Base-by-base conservation (phyloP, 2,888 invertebrate genomes). In the Timandra comae region DNA sequence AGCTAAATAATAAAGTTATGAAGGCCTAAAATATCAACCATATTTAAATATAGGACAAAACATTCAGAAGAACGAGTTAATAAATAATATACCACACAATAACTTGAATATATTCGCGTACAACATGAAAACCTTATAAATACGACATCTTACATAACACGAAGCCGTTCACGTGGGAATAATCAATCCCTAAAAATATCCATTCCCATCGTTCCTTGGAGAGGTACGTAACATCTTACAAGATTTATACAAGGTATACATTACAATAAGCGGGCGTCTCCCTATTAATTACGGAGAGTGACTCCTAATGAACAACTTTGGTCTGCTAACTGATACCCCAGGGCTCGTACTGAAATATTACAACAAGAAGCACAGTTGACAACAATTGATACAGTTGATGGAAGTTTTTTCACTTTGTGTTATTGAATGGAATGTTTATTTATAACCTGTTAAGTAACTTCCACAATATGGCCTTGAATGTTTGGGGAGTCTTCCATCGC, bases 121-220 rank as follows among this genome's bases (percentile, higher is more conserved):
- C n/a, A n/a, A n/a, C n/a, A n/a, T n/a, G n/a, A n/a, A n/a, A n/a
- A n/a, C n/a, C n/a, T n/a, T n/a, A n/a, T n/a, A n/a, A 64, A 64
- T 39, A 56, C 61, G 32, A 59, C 63, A 25, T 56, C 52, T 38
- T 36, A 43, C 39, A 45, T 48, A 46, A 45, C 71, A 72, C 57
- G 54, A 46, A 41, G 47, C 46, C 30, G 57, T 79, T 51, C 56
- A 59, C 41, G 51, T 57, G 62, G 71, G 71, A 48, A 69, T 76
- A 60, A 78, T 79, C 45, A 65, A 72, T 67, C 59, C 56, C 21
- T 54, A 68, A 56, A 76, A 76, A 59, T 75, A 78, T 55, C 38
- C 58, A 29, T 59, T 70, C 12, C 45, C 62, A 52, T 49, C 63
- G 7, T 77, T 78, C 46, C 52, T 55, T 34, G 56, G 43, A 34